Base-by-base conservation (phyloP, 37 sponge, comb jelly and placozoan genomes). In the Diacarnus erythraeanus region DNA sequence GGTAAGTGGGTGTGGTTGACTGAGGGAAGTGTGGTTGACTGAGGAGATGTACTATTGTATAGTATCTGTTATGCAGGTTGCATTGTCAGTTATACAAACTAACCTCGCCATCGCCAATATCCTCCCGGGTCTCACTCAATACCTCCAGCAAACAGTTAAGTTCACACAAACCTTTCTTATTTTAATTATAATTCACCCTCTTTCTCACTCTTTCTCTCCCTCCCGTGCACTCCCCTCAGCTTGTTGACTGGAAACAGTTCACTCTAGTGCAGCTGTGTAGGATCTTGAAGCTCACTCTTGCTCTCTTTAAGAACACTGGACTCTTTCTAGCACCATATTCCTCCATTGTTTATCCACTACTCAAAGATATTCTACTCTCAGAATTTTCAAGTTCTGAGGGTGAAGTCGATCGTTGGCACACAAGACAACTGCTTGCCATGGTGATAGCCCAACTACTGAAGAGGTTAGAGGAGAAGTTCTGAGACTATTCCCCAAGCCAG, bases 261-360 rank as follows among this genome's bases (percentile, higher is more conserved):
- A 71, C 61, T 59, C 71, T 88, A 12, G 37, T 68, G 9, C 92
- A 91, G 51, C 63, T 91, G 40, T 23, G 65, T 27, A 29, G 84
- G 21, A 21, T 83, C 10, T 69, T 91, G 25, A 82, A 86, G 22
- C 60, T 86, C 31, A 51, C 75, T 33, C 33, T 82, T 1, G 73
- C 87, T 29, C 20, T 91, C 22, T 79, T 82, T 23, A 78, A 76
- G 38, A 91, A 91, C 69, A 40, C 71, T 31, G 41, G 40, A 35
- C 84, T 91, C 36, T 91, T 72, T 59, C 39, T 91, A 44, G 92
- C 86, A 2, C 88, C 92, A 43, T 91, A 91, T 38, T 76, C 78
- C 44, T 38, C 60, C 4, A 34, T 23, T 42, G 17, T 87, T 38
- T 80, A 44, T 36, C 82, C 83, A 9, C 42, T 38, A 4, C 44